A percentile compares a stretch with the other conserved stretches of the same genome.
Conservation (phyloP, 2,888 invertebrate genomes). For the Clostera curtula region DNA sequence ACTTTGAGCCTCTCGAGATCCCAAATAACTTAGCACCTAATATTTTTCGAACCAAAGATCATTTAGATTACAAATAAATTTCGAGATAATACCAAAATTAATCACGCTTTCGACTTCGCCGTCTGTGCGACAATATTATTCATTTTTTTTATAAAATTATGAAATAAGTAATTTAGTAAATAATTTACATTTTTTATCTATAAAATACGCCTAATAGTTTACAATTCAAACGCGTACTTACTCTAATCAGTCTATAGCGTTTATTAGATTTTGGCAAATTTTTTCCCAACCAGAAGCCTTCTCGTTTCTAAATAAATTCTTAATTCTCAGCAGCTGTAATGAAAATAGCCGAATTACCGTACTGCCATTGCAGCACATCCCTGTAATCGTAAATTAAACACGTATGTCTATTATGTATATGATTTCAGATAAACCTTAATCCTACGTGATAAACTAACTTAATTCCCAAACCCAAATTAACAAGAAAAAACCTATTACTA, state of each 20-base stretch:
- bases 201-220: conserved; percentile 73
- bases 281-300: conserved; percentile 39
- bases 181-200: conserved; percentile 64
- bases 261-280: conserved; percentile 68
- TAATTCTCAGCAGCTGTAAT: conserved; percentile 33
- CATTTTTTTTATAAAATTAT: conserved; percentile 44
- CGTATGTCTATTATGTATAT: conserved; percentile 63
- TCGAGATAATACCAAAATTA: conserved; percentile 53
- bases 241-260: conserved; percentile 75
- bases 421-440: conserved; percentile 71
- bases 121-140: conserved; percentile 31
- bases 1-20: conserved; percentile 49
- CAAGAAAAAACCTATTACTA: conserved; percentile 66
- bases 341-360: conserved; percentile 45
- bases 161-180: conserved; percentile 64
- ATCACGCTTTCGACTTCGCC: conserved; percentile 54
- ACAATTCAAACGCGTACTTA: conserved; percentile 69
- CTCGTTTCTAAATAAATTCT: conserved; percentile 52
- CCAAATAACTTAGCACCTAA: conserved; percentile 57
- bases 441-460: conserved; percentile 68
- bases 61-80: conserved; percentile 54
- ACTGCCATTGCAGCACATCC: conserved; percentile 70
- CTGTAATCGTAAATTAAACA: conserved; percentile 69
- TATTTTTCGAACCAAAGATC: conserved; percentile 49
- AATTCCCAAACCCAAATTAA: conserved; percentile 73